Percentiles rank a stretch among this genome's conserved stretches.
phyloP scores from a whole-genome alignment of 2,888 invertebrate species.

The Ceramica pisi region DNA sequence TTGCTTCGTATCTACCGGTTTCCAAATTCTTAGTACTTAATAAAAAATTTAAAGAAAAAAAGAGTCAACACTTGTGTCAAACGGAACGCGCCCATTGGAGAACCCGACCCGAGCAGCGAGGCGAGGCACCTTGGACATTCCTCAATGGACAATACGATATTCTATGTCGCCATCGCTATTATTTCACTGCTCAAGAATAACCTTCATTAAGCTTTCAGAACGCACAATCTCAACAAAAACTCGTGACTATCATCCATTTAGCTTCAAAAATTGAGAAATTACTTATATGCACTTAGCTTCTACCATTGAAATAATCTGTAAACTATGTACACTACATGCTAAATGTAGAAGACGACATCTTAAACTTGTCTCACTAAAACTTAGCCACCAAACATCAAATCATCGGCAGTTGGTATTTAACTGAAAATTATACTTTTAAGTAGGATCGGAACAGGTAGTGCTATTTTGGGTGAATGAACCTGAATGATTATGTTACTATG shows the following conservation, averaged over 20 bases:
- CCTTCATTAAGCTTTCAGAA: neutral
- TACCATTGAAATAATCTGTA: slow-evolving; percentile 23
- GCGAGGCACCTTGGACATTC: too few species aligned
- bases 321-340: slow-evolving; percentile 30
- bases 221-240: neutral
- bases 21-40: neutral
- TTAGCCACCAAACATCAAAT: slow-evolving; percentile 9
- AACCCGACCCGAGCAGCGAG: too few species aligned
- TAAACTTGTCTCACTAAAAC: slow-evolving; percentile 5
- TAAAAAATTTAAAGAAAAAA: too few species aligned
- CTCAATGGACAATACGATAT: too few species aligned
- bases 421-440: too few species aligned
- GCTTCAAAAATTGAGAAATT: neutral
- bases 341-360: slow-evolving; percentile 12
- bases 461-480: too few species aligned
- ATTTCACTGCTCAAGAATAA: neutral
- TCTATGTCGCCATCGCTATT: too few species aligned
- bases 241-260: neutral
- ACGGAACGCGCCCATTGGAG: too few species aligned
- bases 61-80: neutral
- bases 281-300: slow-evolving; percentile 34
- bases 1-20: neutral
- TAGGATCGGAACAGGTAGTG: too few species aligned
- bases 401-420: neutral
- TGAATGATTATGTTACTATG: too few species aligned